A percentile compares a stretch with the other conserved stretches of the same genome.
Conservation (phyloP, 2,113 vertebrate species). For the Oxyura jamaicensis region DNA sequence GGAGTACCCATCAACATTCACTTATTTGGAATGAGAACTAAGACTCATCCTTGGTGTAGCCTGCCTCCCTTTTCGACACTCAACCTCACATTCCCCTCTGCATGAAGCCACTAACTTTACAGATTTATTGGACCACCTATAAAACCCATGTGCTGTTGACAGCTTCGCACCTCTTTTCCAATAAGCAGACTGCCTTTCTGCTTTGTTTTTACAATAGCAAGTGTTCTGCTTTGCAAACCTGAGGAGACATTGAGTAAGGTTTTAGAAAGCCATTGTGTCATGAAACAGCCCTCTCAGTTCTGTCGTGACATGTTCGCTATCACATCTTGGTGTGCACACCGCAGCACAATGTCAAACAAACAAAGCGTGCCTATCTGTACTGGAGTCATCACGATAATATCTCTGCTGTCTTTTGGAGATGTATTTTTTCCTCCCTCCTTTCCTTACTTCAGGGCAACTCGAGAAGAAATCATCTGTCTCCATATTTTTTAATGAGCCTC, state of each 20-base stretch:
- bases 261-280: conserved; percentile 35
- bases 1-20: neutral
- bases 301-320: neutral
- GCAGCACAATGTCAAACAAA: neutral
- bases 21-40: neutral
- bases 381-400: neutral
- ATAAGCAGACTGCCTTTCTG: neutral
- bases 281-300: conserved; percentile 29
- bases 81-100: neutral
- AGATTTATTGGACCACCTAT: neutral
- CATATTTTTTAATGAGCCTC: conserved; percentile 66
- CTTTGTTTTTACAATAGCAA: neutral
- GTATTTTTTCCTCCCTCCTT: neutral
- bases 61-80: neutral
- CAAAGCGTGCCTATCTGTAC: neutral
- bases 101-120: neutral
- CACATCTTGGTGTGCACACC: neutral
- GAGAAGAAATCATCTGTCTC: conserved; percentile 58
- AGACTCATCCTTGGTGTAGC: neutral
- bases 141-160: neutral
- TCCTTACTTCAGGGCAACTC: conserved; percentile 55
- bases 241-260: neutral
- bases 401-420: conserved; percentile 18
- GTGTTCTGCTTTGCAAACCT: conserved; percentile 18
- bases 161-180: neutral